phyloP scores from a whole-genome alignment of 2,797 vertebrate species.

The Prunella strophiata region DNA sequence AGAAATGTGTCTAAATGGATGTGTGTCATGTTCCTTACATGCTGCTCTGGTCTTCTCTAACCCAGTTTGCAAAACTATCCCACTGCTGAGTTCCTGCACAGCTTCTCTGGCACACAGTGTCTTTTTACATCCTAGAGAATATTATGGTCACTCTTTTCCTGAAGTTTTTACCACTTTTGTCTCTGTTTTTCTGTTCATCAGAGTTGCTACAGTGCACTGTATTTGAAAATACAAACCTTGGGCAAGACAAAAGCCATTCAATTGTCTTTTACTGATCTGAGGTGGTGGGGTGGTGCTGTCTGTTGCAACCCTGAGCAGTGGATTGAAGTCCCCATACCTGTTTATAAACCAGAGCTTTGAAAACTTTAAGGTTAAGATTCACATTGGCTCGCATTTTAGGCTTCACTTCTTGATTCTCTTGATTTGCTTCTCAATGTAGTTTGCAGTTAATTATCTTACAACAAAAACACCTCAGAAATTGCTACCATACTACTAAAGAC shows the following conservation, averaged over 20 bases:
- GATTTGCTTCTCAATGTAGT: neutral
- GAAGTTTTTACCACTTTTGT: neutral
- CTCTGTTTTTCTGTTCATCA: neutral
- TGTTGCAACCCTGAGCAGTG: neutral
- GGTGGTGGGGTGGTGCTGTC: accelerated
- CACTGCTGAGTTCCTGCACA: neutral
- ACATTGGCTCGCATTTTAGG: neutral
- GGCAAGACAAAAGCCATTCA: neutral
- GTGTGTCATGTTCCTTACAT: neutral
- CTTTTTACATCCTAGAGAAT: neutral
- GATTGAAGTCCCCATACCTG: neutral
- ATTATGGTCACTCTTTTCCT: neutral
- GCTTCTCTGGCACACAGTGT: neutral
- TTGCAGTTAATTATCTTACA: neutral
- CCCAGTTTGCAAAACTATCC: neutral
- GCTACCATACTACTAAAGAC: neutral
- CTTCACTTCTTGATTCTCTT: neutral
- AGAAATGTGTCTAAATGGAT: neutral
- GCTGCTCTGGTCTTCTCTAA: neutral
- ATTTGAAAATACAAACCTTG: neutral
- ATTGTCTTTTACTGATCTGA: neutral
- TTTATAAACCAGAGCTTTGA: neutral
- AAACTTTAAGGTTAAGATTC: neutral
- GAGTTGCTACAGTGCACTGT: neutral
- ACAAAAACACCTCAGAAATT: neutral